phyloP scores from a whole-genome alignment of 2,797 vertebrate genomes.

The Cynodonichthys magdalenae region DNA sequence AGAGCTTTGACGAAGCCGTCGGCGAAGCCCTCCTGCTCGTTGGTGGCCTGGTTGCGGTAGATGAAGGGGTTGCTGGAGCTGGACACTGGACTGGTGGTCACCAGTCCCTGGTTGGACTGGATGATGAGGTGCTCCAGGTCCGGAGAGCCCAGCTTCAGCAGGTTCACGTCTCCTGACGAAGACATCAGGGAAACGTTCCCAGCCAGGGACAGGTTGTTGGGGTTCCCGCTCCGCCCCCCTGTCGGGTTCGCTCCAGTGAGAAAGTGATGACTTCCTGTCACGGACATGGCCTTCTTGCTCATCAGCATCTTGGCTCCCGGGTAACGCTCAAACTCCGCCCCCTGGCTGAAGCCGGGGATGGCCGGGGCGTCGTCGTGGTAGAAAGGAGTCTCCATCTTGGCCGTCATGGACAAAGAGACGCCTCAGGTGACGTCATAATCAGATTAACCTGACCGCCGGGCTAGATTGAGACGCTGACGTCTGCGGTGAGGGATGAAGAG shows the following conservation, averaged over 20 bases:
- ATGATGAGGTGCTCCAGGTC: constrained; percentile 83
- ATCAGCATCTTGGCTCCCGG: constrained; percentile 76
- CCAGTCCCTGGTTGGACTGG: constrained; percentile 82
- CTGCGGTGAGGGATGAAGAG: constrained; percentile 43
- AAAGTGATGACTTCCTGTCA: constrained; percentile 61
- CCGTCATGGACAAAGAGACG: constrained; percentile 57
- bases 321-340: constrained; percentile 79
- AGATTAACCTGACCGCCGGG: constrained; percentile 67
- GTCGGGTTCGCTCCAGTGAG: constrained; percentile 4
- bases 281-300: constrained; percentile 74
- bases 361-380: constrained; percentile 79
- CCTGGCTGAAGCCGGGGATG: constrained; percentile 66
- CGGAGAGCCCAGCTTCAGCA: constrained; percentile 84
- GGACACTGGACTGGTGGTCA: constrained; percentile 74
- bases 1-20: constrained; percentile 90
- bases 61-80: constrained; percentile 62
- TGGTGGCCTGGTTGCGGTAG: constrained; percentile 80
- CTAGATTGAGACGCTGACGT: constrained; percentile 56
- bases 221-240: constrained; percentile 54
- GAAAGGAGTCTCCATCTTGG: constrained; percentile 82
- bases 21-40: constrained; percentile 89
- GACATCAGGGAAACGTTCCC: constrained; percentile 63
- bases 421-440: constrained; percentile 76
- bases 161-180: constrained; percentile 79
- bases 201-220: constrained; percentile 54